phyloP scores from a whole-genome alignment of 2,113 vertebrate species.

The Pseudorectes ferrugineus region DNA sequence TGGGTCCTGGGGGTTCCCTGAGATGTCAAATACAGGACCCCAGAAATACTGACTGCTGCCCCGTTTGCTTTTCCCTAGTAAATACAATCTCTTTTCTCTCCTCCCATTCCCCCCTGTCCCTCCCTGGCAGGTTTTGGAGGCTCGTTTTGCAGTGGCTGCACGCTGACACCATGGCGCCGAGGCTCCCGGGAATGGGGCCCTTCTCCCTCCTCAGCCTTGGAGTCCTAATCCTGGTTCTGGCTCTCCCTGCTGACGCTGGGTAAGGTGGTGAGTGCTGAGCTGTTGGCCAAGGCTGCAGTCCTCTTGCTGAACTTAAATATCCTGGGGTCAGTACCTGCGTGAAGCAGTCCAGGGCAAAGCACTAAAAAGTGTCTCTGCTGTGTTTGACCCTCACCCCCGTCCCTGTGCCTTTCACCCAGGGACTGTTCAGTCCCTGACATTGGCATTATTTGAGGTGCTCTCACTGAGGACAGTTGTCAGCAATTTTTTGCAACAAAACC shows the following conservation, averaged over 20 bases:
- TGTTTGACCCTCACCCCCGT: not conserved
- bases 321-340: accelerated
- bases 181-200: not conserved
- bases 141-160: not conserved
- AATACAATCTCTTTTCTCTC: not conserved
- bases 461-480: not conserved
- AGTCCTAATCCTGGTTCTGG: conserved; percentile 51
- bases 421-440: not conserved
- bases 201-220: conserved; percentile 21
- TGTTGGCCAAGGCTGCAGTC: conserved; percentile 22
- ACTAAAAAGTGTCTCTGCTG: not conserved
- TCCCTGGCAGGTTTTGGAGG: conserved; percentile 28
- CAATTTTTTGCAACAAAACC: not conserved
- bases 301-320: not conserved
- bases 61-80: not conserved
- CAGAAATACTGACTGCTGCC: not conserved
- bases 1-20: not conserved
- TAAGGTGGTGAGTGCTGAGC: conserved; percentile 64
- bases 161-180: conserved; percentile 52
- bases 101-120: not conserved
- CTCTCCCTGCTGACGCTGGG: conserved; percentile 57
- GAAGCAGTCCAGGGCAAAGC: not conserved
- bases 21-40: not conserved
- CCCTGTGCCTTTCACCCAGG: not conserved
- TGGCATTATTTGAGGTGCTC: not conserved